A percentile compares a stretch with the other conserved stretches of the same genome.
These are phyloP conservation scores for Helogale parvula DNA, from an alignment of 2,113 vertebrate genomes.

Conservation along the genomic window DNA sequence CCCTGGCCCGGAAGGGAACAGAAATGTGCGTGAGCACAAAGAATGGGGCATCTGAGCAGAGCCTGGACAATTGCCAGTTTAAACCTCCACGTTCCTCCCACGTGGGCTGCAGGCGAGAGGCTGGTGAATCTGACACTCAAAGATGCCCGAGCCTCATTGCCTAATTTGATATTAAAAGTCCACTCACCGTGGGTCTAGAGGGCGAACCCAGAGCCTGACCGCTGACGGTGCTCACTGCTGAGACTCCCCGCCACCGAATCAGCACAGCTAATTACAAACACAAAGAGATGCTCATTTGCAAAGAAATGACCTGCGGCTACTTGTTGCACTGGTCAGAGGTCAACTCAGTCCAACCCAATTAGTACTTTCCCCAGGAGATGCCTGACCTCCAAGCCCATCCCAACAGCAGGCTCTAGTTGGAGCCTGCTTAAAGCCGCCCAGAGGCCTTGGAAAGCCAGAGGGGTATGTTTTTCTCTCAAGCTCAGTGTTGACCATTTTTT, in stretches of 20 bases:
- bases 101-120: background rate
- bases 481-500: background rate
- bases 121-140: background rate
- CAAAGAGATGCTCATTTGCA: slow-evolving; percentile 72
- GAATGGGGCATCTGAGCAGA: background rate
- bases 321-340: slow-evolving; percentile 66
- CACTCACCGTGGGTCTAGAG: background rate
- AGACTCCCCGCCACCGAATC: slow-evolving; percentile 16
- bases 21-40: background rate
- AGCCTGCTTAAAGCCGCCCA: background rate
- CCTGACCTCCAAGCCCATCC: background rate
- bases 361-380: background rate
- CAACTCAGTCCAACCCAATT: slow-evolving; percentile 58
- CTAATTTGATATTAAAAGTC: slow-evolving; percentile 39
- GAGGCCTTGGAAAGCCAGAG: background rate
- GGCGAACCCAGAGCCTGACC: background rate
- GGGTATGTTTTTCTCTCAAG: background rate
- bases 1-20: background rate
- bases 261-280: slow-evolving; percentile 72
- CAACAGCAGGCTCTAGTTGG: background rate
- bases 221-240: rapidly evolving
- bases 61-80: background rate
- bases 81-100: background rate
- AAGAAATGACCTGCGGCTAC: slow-evolving; percentile 70
- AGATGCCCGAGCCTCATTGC: background rate